Evolutionary conservation across 2,888 invertebrate genomes (phyloP), one percentile per base, ranked within the genome.

Genomic region (Orthosia gracilis): DNA sequence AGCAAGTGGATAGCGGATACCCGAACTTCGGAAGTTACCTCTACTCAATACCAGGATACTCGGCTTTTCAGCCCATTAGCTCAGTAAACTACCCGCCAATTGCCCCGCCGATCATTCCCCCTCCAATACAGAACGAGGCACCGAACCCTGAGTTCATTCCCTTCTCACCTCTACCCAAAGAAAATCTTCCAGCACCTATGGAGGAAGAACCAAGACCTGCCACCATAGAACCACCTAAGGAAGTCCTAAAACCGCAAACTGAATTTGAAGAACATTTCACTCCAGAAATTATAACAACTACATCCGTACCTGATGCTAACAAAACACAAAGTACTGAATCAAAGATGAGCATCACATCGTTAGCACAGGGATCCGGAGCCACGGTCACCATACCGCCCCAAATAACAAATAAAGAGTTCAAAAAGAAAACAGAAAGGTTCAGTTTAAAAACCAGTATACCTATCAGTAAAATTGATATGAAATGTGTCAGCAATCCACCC

Each of bases 401-500:
- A 73, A 76, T 76, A 45, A 73, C 82, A 18, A 89, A 80, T 55
- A 93, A 92, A 79, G 95, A 95, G 15, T 76, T 85, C 2, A 94
- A 93, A 89, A 93, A 93, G 87, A 96, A 96, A 88, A 80, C 91
- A 45, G 96, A 96, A 89, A 88, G 94, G 65, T 96, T 94, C 66
- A 96, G 96, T 79, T 87, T 96, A 21, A 96, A 95, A 92, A 96
- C 96, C 0, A 96, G 96, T 85, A 96, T 96, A 83, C 96, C 96
- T 5, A 96, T 96, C 64, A 96, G 95, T 75, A 96, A 96, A 86
- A 93, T 96, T 55, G 96, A 96, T 81, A 93, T 96, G 91, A 96
- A 96, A 87, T 94, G 94, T 81, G 95, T 96, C 2, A 92, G 85
- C 57, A 87, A 80, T 80, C 81, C 83, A 45, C 87, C 94, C 11